Evolutionary conservation across 1,140 invertebrate species (phyloP).

Genomic region (Diprion similis): DNA sequence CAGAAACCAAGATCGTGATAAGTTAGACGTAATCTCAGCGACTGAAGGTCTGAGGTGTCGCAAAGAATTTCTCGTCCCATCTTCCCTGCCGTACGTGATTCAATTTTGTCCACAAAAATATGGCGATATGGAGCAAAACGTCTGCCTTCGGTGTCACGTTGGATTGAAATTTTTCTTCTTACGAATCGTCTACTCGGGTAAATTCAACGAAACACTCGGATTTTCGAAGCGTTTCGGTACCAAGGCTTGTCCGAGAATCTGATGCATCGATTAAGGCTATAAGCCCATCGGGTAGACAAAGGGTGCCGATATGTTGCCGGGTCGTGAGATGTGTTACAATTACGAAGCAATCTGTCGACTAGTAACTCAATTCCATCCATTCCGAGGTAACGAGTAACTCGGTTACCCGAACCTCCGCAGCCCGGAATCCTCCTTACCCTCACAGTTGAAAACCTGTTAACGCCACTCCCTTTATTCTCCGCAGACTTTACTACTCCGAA

Average conservation of each 20-base stretch:
- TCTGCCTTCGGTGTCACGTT: too few relatives aligned
- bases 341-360: slow-evolving; percentile 31
- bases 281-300: background rate
- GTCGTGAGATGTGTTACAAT: slow-evolving; percentile 28
- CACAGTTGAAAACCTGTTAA: background rate
- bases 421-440: background rate
- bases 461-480: background rate
- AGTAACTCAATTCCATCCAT: slow-evolving; percentile 28
- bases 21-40: background rate
- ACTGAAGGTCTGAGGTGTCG: too few relatives aligned
- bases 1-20: slow-evolving; percentile 23
- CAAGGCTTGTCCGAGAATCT: background rate
- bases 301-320: background rate
- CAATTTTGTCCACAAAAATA: too few relatives aligned
- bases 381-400: slow-evolving; percentile 25
- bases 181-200: too few relatives aligned
- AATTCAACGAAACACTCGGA: too few relatives aligned
- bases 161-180: too few relatives aligned
- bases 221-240: background rate
- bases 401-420: slow-evolving; percentile 15
- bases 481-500: background rate
- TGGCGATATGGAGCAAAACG: too few relatives aligned
- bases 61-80: too few relatives aligned
- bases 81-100: too few relatives aligned
- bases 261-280: background rate